Evolutionary conservation across 2,113 vertebrate genomes (phyloP).

Genomic region (Rana temporaria): DNA sequence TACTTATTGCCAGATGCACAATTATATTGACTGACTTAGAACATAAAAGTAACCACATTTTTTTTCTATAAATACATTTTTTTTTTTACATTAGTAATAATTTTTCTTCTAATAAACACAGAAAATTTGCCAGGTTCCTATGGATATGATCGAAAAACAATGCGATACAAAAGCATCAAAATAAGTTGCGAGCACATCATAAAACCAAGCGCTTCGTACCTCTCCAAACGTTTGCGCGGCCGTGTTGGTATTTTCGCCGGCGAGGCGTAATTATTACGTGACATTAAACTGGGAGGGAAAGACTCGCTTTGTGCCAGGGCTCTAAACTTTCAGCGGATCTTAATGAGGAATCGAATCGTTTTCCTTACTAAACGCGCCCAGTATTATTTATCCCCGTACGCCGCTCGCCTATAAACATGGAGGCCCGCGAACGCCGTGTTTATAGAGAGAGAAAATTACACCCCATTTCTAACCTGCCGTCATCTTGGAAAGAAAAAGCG

Average conservation of each 20-base stretch:
- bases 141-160: neutral
- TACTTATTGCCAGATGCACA: neutral
- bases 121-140: slow-evolving; percentile 7
- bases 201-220: neutral
- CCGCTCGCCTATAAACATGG: neutral
- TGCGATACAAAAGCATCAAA: neutral
- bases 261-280: slow-evolving; percentile 13
- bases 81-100: neutral
- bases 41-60: neutral
- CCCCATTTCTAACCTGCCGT: neutral
- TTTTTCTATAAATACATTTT: slow-evolving; percentile 5
- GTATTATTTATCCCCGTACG: neutral
- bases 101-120: neutral
- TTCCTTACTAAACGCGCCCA: neutral
- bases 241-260: slow-evolving; percentile 24
- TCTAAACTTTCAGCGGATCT: neutral
- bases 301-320: slow-evolving; percentile 1
- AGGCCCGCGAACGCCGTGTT: neutral
- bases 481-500: neutral
- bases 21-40: neutral
- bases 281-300: slow-evolving; percentile 8
- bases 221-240: neutral
- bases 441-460: neutral
- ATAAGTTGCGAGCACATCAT: neutral
- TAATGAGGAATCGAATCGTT: slow-evolving; percentile 1